Conservation (phyloP, 2,888 invertebrate genomes). For the Lasioglossum leucozonium region DNA sequence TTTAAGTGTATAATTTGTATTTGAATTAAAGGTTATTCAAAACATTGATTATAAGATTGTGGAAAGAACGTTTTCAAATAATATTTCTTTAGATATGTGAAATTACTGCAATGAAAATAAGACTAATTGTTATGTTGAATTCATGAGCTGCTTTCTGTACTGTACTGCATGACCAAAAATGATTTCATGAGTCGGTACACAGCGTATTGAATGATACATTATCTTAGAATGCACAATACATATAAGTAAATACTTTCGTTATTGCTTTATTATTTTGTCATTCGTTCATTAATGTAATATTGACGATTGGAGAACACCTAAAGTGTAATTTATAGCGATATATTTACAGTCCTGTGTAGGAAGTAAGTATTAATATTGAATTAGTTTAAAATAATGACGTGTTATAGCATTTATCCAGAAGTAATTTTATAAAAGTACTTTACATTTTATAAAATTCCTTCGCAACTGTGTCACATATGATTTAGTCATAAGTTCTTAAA, state of each 20-base stretch:
- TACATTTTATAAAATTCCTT: constrained; percentile 37
- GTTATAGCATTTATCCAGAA: constrained; percentile 52
- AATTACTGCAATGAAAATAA: constrained; percentile 13
- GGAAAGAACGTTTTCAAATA: constrained; percentile 45
- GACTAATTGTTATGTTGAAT: constrained; percentile 26
- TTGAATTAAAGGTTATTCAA: not conserved
- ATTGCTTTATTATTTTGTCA: constrained; percentile 19
- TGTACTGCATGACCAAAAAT: constrained; percentile 16
- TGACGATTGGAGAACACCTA: constrained; percentile 18
- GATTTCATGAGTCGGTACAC: not conserved
- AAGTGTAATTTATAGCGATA: constrained; percentile 13
- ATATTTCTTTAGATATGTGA: constrained; percentile 46
- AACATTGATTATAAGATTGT: not conserved
- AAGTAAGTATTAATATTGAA: constrained; percentile 37
- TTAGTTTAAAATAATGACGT: constrained; percentile 30
- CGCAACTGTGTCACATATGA: constrained; percentile 32
- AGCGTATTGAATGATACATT: constrained; percentile 22
- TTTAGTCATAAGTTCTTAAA: constrained; percentile 44
- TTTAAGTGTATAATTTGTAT: constrained; percentile 17
- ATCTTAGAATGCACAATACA: constrained; percentile 37
- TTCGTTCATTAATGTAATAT: constrained; percentile 25
- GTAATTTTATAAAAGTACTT: constrained; percentile 49
- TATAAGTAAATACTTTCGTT: constrained; percentile 24
- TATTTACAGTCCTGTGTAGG: constrained; percentile 16
- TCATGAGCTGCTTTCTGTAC: constrained; percentile 13